Evolutionary conservation across 2,113 vertebrate genomes (phyloP), one percentile per base, ranked within the genome.

Genomic region (Callaeas wilsoni): DNA sequence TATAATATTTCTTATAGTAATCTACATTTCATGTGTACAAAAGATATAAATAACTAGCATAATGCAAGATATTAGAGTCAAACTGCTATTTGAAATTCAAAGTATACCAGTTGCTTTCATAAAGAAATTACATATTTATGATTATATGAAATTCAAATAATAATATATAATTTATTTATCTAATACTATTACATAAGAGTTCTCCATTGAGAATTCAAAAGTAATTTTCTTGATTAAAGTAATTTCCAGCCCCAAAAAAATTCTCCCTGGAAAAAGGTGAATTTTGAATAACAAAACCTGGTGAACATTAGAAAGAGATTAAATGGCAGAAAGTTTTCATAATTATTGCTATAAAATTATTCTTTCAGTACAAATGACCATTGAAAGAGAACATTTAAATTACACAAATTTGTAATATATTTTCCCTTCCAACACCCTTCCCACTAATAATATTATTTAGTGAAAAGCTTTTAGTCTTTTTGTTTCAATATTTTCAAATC

Each of bases 61-160:
- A 94, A 85, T 6, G 6, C 19, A 90, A 88, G n/a, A 10, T 73
- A 67, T 71, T 83, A 76, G 13, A 85, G 47, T 79, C 53, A 84
- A 55, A 79, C 5, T 84, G 22, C 13, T 93, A 30, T 92, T 94
- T 96, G 50, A 91, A 96, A 83, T 94, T 85, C 70, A 89, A 82
- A 87, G 21, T 64, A 57, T 47, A 46, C 9, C 19, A 26, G 49
- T 82, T 90, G 52, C 33, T 81, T 94, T 90, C 55, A 83, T 73
- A 74, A 85, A 64, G 44, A 74, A 93, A 79, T 93, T 93, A 69
- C 19, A 69, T 89, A 84, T 79, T 39, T 93, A 92, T 76, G 49
- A 60, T 87, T 84, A 73, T 60, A 77, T 44, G 56, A 89, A 97
- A 84, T 91, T 82, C 29, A 92, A 95, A 90, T 73, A 85, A 90